Percentiles rank a stretch among this genome's conserved stretches.
Conservation (phyloP, 2,888 invertebrate species). For the Caenorhabditis virilis region DNA sequence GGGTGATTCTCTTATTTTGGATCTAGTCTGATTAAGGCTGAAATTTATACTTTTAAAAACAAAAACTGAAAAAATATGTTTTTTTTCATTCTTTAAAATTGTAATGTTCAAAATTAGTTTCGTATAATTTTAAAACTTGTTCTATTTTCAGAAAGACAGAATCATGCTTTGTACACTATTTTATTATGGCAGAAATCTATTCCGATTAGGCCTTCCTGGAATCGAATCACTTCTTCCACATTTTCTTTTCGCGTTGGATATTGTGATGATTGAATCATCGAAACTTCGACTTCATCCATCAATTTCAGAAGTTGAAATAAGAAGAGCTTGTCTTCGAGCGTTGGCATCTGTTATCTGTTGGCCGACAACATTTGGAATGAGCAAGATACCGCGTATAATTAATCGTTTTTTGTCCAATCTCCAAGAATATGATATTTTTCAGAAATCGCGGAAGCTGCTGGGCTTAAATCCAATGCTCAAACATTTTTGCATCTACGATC, state of each 20-base stretch:
- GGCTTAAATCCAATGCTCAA: conserved; percentile 45
- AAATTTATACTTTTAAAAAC: neutral
- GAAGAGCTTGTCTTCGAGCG: conserved; percentile 88
- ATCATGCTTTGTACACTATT: conserved; percentile 64
- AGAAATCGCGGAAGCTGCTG: conserved; percentile 41
- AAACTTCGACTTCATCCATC: conserved; percentile 67
- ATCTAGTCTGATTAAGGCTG: neutral
- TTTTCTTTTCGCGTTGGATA: conserved; percentile 86
- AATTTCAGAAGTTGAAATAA: conserved; percentile 73
- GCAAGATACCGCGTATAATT: conserved; percentile 47
- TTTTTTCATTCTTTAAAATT: no score
- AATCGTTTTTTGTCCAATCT: neutral
- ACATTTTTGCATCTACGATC: conserved; percentile 77
- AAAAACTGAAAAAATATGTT: no score
- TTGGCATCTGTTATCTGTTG: conserved; percentile 87
- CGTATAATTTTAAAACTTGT: neutral
- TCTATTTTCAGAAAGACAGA: conserved; percentile 57
- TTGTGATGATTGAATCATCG: conserved; percentile 80
- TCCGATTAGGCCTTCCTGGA: conserved; percentile 82
- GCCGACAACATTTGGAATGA: conserved; percentile 84
- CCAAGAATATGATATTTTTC: neutral
- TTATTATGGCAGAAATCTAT: conserved; percentile 75
- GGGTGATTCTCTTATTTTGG: no score
- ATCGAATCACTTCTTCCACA: conserved; percentile 88
- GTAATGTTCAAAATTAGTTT: neutral